These are phyloP conservation scores for Cataglyphis altisquamis DNA, from an alignment of 2,888 invertebrate genomes.

Conservation along the genomic window DNA sequence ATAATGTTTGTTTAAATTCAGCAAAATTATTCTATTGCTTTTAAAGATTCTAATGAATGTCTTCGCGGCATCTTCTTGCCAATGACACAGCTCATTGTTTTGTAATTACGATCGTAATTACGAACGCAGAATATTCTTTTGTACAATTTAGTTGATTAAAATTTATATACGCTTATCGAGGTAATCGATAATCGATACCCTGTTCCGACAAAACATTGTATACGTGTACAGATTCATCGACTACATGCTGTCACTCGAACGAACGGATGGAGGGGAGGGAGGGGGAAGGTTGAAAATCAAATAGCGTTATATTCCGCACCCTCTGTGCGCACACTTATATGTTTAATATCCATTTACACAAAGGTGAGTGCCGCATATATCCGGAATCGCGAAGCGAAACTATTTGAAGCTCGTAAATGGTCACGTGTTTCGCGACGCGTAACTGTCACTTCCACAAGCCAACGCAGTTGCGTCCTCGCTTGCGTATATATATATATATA, in stretches of 20 bases:
- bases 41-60: background rate
- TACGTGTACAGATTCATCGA: conserved; percentile 11
- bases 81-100: conserved; percentile 18
- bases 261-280: background rate
- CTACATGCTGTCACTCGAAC: conserved; percentile 34
- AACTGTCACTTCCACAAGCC: conserved; percentile 49
- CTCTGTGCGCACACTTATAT: background rate
- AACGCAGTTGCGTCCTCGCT: conserved; percentile 15
- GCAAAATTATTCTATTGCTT: background rate
- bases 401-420: conserved; percentile 53
- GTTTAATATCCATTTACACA: background rate
- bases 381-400: conserved; percentile 33
- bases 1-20: background rate
- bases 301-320: conserved; percentile 35
- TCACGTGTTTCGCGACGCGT: conserved; percentile 36
- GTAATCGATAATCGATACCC: conserved; percentile 16
- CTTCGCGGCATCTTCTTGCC: background rate
- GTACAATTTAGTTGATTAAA: background rate
- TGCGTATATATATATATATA: conserved; percentile 2
- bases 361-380: background rate
- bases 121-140: background rate
- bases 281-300: conserved; percentile 13
- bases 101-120: conserved; percentile 2
- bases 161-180: conserved; percentile 9
- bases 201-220: conserved; percentile 15